Evolutionary conservation across 2,888 invertebrate species (phyloP).

Genomic region (Monochamus alternatus): DNA sequence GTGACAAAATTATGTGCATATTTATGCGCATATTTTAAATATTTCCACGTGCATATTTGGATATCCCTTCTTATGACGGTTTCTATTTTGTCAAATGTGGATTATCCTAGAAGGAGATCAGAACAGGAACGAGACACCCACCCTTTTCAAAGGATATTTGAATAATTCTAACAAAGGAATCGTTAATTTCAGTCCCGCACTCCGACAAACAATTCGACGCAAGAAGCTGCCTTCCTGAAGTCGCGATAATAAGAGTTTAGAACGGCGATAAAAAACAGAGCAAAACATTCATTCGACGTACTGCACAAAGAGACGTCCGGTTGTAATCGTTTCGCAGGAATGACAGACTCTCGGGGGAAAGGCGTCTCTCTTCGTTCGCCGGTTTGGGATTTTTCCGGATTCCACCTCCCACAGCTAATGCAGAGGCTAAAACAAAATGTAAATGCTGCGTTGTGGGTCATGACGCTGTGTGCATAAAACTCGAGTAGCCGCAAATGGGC

Average conservation of each 20-base stretch:
- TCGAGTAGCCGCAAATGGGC: conserved; percentile 1
- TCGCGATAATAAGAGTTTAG: conserved; percentile 25
- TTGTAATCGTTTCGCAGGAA: conserved; percentile 8
- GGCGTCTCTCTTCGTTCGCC: conserved; percentile 6
- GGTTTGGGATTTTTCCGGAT: background rate
- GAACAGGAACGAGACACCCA: too few relatives aligned
- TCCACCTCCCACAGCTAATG: conserved; percentile 11
- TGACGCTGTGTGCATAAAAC: conserved; percentile 6
- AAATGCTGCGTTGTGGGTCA: conserved; percentile 13
- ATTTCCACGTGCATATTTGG: too few relatives aligned
- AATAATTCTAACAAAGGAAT: conserved; percentile 20
- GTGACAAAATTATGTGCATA: too few relatives aligned
- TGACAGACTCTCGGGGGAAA: background rate
- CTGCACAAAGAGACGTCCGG: background rate
- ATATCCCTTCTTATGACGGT: too few relatives aligned
- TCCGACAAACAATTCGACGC: background rate
- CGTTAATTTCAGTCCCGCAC: conserved; percentile 20
- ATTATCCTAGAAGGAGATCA: too few relatives aligned
- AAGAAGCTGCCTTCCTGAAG: conserved; percentile 19
- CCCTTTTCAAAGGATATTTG: conserved; percentile 1
- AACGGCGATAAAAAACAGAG: conserved; percentile 29
- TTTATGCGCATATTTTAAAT: too few relatives aligned
- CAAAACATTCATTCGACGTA: conserved; percentile 10
- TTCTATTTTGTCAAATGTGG: too few relatives aligned
- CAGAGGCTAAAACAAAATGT: conserved; percentile 20